A percentile compares a stretch with the other conserved stretches of the same genome.
Conservation (phyloP, 53 echinoderm and acorn worm genomes). For the Echinometra lucunter region DNA sequence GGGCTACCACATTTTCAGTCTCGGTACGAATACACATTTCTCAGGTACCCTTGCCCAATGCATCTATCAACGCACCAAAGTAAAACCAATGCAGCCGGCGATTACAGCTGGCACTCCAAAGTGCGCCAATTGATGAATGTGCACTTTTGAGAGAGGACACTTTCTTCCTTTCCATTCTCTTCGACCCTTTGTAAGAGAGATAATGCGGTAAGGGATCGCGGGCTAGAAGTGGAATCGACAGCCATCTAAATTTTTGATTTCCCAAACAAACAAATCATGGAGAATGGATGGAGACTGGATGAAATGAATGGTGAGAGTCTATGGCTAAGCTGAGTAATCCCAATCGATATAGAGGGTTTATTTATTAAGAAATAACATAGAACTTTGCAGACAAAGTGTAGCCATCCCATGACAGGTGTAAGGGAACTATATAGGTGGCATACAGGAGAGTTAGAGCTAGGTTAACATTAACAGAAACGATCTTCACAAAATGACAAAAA, state of each 20-base stretch:
- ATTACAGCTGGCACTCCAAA: constrained; percentile 53
- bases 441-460: not conserved
- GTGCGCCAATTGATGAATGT: constrained; percentile 69
- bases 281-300: constrained; percentile 13
- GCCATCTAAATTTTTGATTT: constrained; percentile 59
- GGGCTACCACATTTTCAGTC: constrained; percentile 41
- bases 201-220: constrained; percentile 22
- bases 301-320: not conserved
- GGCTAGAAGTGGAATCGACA: constrained; percentile 16
- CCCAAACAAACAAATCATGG: constrained; percentile 61
- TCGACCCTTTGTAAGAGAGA: not conserved
- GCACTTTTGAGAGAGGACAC: constrained; percentile 59
- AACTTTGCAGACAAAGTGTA: constrained; percentile 7
- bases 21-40: constrained; percentile 55
- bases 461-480: not conserved
- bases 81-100: constrained; percentile 42
- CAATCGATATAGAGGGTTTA: not conserved
- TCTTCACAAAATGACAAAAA: not conserved
- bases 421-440: not conserved
- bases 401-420: not conserved
- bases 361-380: constrained; percentile 32
- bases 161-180: not conserved
- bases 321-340: not conserved
- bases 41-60: constrained; percentile 10
- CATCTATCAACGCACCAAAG: constrained; percentile 49